Base-by-base conservation (phyloP, 2,888 invertebrate species). In the Macropis europaea region DNA sequence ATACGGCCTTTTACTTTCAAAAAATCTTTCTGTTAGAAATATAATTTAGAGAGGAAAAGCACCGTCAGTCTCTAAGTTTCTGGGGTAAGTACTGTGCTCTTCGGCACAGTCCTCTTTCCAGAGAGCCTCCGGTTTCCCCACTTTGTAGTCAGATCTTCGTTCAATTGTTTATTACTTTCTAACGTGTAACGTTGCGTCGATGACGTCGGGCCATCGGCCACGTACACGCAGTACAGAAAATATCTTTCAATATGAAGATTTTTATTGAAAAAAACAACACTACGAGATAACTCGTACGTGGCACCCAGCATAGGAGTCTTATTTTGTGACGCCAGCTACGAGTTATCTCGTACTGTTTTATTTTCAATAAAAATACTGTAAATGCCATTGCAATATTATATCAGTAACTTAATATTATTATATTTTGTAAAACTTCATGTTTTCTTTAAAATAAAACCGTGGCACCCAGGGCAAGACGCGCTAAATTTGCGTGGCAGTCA, bases 81-180 rank as follows among this genome's bases (percentile, higher is more conserved):
- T 45, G 30, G 45, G 45, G 24, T 22, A 45, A 45, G 24, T 45
- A 22, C 45, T 45, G 24, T 45, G 45, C 24, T 22, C 45, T 45
- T 45, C 45, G 45, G 24, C 45, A 45, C 45, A 45, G 45, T 45
- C 45, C 45, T 22, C 45, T 45, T 45, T 45, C 45, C 45, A 45
- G 45, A 45, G 24, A 24, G 45, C 45, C 45, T 45, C 24, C 45
- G 45, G 24, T 45, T 45, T 24, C 24, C 45, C 26, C 45, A 45
- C 45, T 45, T 45, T 45, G 45, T 19, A 45, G 24, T 45, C 45
- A 45, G 45, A 45, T 45, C 45, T 4, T 30, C 30, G 30, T 22
- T 45, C 45, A 45, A 45, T 45, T 45, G 24, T 45, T 45, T 45
- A 45, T 5, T 45, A 45, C 45, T 24, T 45, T 45, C 24, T 45